Base-by-base conservation (phyloP, 2,888 invertebrate genomes). In the Abscondita cerata region DNA sequence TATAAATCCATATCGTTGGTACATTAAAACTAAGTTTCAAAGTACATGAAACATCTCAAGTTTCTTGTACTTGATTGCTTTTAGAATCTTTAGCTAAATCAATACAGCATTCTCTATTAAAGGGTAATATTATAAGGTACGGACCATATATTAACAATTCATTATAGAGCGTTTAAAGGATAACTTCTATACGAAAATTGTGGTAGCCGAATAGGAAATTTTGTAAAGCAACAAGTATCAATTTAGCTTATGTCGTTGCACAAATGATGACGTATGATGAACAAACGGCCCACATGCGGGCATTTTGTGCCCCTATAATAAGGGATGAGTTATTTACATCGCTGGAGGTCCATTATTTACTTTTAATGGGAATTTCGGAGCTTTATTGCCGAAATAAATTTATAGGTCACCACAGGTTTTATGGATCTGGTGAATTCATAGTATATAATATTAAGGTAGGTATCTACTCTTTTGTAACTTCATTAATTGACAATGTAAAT, bases 261-360 rank as follows among this genome's bases (percentile, higher is more conserved):
- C 40, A 59, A 31, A 40, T 40, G 36, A 41, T 20, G 56, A 15
- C 48, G 41, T 51, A 55, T 46, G 52, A 52, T 51, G 40, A 52
- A 57, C 52, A 36, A 57, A 62, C 57, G 46, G 58, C 57, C 56
- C 59, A 72, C 73, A 67, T 62, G 68, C 67, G 72, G 72, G 70
- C 65, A 62, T 68, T 70, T 68, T 66, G 66, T 65, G 59, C 68
- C 72, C 71, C 70, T 62, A 64, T 76, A 75, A 76, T 75, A 74
- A 76, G 74, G 73, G 72, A 73, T 76, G 77, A 78, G 75, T 78
- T 78, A 78, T 78, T 78, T 77, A 75, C 76, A 75, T 75, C 77
- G 74, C 73, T 68, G 72, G 77, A 77, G 76, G 76, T 78, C 76
- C 76, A 78, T 78, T 78, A 78, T 78, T 78, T 78, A 78, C 77